Evolutionary conservation across 1,140 invertebrate species (phyloP), one percentile per base, ranked within the genome.

Genomic region (Neocloeon triangulifer): DNA sequence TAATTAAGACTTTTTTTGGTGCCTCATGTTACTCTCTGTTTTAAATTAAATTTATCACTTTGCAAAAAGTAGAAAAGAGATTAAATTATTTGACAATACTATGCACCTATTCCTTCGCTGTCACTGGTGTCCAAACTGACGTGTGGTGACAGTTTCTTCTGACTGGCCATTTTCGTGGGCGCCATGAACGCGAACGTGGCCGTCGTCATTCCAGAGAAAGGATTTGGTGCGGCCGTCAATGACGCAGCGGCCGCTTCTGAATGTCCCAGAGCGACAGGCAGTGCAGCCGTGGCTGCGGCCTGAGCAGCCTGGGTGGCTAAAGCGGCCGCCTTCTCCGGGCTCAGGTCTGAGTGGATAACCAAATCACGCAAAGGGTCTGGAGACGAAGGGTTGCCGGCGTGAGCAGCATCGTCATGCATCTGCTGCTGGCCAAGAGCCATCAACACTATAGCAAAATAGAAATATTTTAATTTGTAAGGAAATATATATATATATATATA

Each of bases 61-160:
- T n/a, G n/a, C n/a, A n/a, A n/a, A n/a, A n/a, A n/a, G n/a, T n/a
- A n/a, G n/a, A n/a, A n/a, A n/a, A n/a, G n/a, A n/a, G n/a, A n/a
- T n/a, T n/a, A n/a, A n/a, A n/a, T n/a, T n/a, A n/a, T n/a, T n/a
- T n/a, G n/a, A n/a, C n/a, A n/a, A 6, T 30, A 30, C 19, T 42
- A 50, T 56, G 58, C 52, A 43, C 51, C 55, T 25, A 59, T 58
- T 28, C 60, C 57, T 44, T 73, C 69, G 44, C 66, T 70, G 43
- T 73, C 68, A 41, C 67, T 71, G 0, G 64, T 62, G 36, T 70
- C 65, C 15, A 62, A 43, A 8, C 32, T 27, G 12, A 34, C 30
- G 34, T 30, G 37, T 2, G 28, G 20, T 16, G 37, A 38, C 13
- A 25, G 8, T 9, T 16, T 9, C 22, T 36, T 22, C 13, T 50